Base-by-base conservation (phyloP, 2,888 invertebrate genomes). In the Bellardia bayeri region DNA sequence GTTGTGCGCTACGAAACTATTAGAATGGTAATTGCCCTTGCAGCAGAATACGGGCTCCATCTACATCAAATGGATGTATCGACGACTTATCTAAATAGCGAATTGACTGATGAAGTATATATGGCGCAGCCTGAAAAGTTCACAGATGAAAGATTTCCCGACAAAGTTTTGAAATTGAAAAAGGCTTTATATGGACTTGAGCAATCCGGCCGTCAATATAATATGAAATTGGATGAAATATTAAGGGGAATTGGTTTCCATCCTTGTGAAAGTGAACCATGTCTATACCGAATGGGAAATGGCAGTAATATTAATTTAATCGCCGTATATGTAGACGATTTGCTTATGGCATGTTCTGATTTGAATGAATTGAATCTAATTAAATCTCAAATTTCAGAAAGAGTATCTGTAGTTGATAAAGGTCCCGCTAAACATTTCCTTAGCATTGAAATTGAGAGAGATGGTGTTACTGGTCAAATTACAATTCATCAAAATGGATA, bases 101-200 rank as follows among this genome's bases (percentile, higher is more conserved):
- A 23, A 23, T 23, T 89, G 30, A 37, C 63, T n/a, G 87, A 87
- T 1, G 81, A 88, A 1, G 71, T 89, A 23, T 89, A 80, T 71
- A 85, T 88, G 85, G 42, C 23, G 1, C 84, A 85, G 68, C 88
- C 87, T 1, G 69, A 89, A 71, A 23, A 69, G 5, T 88, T 88
- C 64, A 58, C 72, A 8, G 75, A 88, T 13, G 14, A 56, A 49
- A 40, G 54, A 7, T 33, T 56, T 30, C 81, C 86, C 0, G 61
- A 82, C 13, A 51, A 66, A 23, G 81, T 89, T 42, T 42, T 88
- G 4, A 85, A 69, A 45, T 58, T 89, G 13, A 58, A 88, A 9
- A 90, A 89, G 51, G 84, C 88, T 30, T 58, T 89, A 23, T 90
- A 90, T 30, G 88, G 89, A 1, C 64, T 90, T 1, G 89, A 89